Evolutionary conservation across 1,140 invertebrate species (phyloP).

Genomic region (Yoshiicerus persimilis): DNA sequence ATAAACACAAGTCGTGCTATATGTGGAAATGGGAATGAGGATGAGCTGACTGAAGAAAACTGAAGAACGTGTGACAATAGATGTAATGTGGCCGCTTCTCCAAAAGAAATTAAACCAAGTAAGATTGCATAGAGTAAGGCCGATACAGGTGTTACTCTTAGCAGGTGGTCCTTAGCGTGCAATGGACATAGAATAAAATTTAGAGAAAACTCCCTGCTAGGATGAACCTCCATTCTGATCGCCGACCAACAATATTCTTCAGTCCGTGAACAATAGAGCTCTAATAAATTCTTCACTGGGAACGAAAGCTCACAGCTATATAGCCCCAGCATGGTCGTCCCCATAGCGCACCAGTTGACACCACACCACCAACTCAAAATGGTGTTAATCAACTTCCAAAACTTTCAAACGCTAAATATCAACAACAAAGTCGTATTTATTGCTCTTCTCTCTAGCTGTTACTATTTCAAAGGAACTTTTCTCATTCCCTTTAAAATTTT

Average conservation of each 20-base stretch:
- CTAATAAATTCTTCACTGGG: slow-evolving; percentile 45
- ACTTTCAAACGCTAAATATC: not conserved
- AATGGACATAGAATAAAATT: slow-evolving; percentile 38
- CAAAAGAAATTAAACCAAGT: not conserved
- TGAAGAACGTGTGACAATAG: slow-evolving; percentile 1
- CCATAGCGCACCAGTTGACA: slow-evolving; percentile 28
- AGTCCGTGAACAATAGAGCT: slow-evolving; percentile 31
- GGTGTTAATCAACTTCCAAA: slow-evolving; percentile 26
- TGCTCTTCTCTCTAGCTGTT: not conserved
- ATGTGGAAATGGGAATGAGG: not conserved
- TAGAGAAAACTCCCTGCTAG: slow-evolving; percentile 37
- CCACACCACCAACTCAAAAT: slow-evolving; percentile 32
- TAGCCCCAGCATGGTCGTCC: not conserved
- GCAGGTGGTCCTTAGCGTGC: slow-evolving; percentile 40
- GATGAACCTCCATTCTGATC: slow-evolving; percentile 29
- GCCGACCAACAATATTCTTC: slow-evolving; percentile 32
- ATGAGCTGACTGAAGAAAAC: not conserved
- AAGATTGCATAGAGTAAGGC: slow-evolving; percentile 20
- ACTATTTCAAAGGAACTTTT: not conserved
- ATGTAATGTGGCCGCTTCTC: not conserved
- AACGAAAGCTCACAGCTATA: not conserved
- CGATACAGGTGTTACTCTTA: slow-evolving; percentile 44
- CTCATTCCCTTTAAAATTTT: not conserved
- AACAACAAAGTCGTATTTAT: not conserved
- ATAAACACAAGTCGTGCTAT: too few relatives aligned